Evolutionary conservation across 1,140 invertebrate species (phyloP).

Genomic region (Drosophila dunni): DNA sequence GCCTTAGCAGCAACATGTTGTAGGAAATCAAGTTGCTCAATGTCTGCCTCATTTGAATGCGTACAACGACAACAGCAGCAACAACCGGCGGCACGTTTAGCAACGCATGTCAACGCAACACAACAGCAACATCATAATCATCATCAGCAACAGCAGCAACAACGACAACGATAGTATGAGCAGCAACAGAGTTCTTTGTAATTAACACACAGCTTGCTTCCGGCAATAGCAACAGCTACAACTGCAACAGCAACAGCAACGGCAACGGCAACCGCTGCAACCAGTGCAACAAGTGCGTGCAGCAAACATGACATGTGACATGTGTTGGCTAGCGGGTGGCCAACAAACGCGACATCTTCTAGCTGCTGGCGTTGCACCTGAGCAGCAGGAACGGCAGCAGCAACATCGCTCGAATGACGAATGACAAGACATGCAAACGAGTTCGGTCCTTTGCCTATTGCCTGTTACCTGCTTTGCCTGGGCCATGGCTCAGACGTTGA

Average conservation of each 20-base stretch:
- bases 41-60: conserved; percentile 73
- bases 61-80: conserved; percentile 36
- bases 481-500: conserved; percentile 69
- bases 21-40: conserved; percentile 75
- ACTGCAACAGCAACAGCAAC: conserved; percentile 28
- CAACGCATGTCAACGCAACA: conserved; percentile 81
- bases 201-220: conserved; percentile 80
- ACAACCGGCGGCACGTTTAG: conserved; percentile 74
- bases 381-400: conserved; percentile 28
- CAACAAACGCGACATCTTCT: conserved; percentile 74
- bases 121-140: conserved; percentile 58
- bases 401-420: conserved; percentile 65
- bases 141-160: conserved; percentile 42
- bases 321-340: conserved; percentile 79
- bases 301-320: conserved; percentile 71
- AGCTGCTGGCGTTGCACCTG: conserved; percentile 76
- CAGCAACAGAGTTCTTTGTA: conserved; percentile 55
- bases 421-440: conserved; percentile 79
- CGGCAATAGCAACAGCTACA: conserved; percentile 52
- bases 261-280: conserved; percentile 19
- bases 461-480: conserved; percentile 20
- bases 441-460: conserved; percentile 33
- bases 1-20: conserved; percentile 64
- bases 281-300: conserved; percentile 61
- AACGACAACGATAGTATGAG: conserved; percentile 31